A percentile compares a stretch with the other conserved stretches of the same genome.
These are phyloP conservation scores for Empidonax traillii DNA, from an alignment of 2,113 vertebrate species.

Conservation along the genomic window DNA sequence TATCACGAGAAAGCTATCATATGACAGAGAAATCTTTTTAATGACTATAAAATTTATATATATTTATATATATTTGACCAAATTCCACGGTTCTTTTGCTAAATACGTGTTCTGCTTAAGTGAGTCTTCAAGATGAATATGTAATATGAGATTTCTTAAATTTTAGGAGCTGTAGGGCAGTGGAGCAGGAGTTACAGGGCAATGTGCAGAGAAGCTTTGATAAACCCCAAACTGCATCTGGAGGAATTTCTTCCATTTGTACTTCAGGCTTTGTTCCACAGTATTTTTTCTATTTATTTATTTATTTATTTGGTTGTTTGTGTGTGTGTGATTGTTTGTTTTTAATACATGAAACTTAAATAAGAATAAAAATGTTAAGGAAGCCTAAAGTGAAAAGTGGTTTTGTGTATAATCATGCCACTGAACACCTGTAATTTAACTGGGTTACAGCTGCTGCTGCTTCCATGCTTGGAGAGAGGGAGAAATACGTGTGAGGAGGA, in stretches of 20 bases:
- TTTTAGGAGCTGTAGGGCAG: neutral
- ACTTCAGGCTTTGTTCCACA: neutral
- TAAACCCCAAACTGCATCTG: neutral
- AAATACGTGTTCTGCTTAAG: neutral
- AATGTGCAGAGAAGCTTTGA: neutral
- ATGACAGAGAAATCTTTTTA: neutral
- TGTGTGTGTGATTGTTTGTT: neutral
- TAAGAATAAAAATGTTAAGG: neutral
- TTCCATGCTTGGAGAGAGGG: neutral
- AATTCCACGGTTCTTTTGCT: neutral
- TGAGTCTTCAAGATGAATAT: neutral
- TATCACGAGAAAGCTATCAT: neutral
- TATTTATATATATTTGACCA: neutral
- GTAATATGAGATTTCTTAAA: neutral
- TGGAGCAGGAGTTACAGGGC: neutral
- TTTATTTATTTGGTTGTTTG: too few species aligned
- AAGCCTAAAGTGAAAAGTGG: neutral
- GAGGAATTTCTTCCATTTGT: neutral
- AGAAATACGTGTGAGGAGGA: neutral
- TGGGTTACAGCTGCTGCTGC: neutral
- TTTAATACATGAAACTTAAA: neutral
- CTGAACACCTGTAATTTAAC: conserved; percentile 42
- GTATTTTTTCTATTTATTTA: neutral
- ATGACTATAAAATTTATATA: neutral
- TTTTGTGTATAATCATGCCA: conserved; percentile 23